Evolutionary conservation across 2,888 invertebrate species (phyloP), one percentile per base, ranked within the genome.

Genomic region (Prosapia bicincta): DNA sequence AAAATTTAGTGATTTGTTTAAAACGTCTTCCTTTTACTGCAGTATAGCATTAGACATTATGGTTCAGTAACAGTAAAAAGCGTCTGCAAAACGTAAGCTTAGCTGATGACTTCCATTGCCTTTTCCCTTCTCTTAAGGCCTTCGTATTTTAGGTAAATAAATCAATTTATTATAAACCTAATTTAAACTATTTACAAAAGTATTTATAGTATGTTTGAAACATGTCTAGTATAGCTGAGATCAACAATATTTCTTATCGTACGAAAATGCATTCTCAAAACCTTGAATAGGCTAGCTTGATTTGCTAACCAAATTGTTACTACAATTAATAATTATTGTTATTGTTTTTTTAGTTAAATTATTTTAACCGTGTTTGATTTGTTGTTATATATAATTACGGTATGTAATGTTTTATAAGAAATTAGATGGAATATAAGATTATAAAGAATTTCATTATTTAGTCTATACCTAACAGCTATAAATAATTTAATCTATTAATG

Each of bases 71-170:
- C 26, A 69, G 69, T 23, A 69, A 69, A 75, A 71, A 75, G 67
- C 71, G 75, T 71, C 75, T 75, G 75, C 75, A 75, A 71, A 71
- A 26, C 69, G 30, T 23, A 74, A 74, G 26, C 74, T 69, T 69
- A 68, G 74, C 74, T 74, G 74, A 74, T 74, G 74, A 69, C 74
- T 74, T 74, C 74, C 30, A 69, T 74, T 69, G 74, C 74, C 74
- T 74, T 74, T 74, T 74, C 25, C 69, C 65, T 54, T 74, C 74
- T 69, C 65, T 69, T 69, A 69, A 74, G 69, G 74, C 74, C 74
- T 69, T 69, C 74, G 69, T 74, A 69, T 69, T 69, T 24, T 74
- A 74, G 69, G 74, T 74, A 69, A 69, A 20, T 54, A 54, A 10
- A 23, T 24, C 20, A 43, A 43, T 43, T 24, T 25, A 24, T 71